Conservation (phyloP, 2,113 vertebrate genomes). For the Otocyon megalotis region DNA sequence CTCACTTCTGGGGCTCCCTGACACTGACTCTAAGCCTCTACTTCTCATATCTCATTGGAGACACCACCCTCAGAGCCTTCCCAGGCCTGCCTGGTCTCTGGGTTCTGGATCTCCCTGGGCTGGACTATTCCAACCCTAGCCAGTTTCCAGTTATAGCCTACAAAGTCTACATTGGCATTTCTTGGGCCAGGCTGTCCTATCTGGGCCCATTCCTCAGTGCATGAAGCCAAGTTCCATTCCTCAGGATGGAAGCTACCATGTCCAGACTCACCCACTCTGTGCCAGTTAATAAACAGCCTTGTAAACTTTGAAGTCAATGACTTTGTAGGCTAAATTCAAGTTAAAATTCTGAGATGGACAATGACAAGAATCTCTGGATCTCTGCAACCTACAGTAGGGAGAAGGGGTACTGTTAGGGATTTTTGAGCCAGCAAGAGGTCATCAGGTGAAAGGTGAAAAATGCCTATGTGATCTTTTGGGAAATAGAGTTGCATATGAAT, state of each 20-base stretch:
- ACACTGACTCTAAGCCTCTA: neutral
- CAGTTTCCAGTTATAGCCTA: neutral
- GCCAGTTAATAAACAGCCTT: slow-evolving; percentile 3
- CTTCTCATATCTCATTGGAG: neutral
- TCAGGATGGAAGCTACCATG: neutral
- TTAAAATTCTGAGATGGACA: slow-evolving; percentile 6
- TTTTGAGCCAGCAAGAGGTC: slow-evolving; percentile 22
- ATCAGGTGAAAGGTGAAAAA: slow-evolving; percentile 37
- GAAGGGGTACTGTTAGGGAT: neutral
- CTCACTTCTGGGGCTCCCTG: neutral
- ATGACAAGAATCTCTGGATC: neutral
- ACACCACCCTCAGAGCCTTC: neutral
- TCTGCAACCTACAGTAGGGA: neutral
- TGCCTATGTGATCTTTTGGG: neutral
- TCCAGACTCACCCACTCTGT: neutral
- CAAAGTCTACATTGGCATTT: neutral
- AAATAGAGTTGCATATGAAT: slow-evolving; percentile 46
- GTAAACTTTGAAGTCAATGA: neutral
- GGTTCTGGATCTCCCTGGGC: neutral
- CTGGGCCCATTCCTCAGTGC: neutral
- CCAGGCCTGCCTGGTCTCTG: neutral
- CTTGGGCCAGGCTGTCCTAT: neutral
- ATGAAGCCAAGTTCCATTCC: neutral
- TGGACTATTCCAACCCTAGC: neutral
- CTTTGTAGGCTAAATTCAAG: slow-evolving; percentile 18